Evolutionary conservation across 1,140 invertebrate species (phyloP).

Genomic region (Drosophila rhopaloa): DNA sequence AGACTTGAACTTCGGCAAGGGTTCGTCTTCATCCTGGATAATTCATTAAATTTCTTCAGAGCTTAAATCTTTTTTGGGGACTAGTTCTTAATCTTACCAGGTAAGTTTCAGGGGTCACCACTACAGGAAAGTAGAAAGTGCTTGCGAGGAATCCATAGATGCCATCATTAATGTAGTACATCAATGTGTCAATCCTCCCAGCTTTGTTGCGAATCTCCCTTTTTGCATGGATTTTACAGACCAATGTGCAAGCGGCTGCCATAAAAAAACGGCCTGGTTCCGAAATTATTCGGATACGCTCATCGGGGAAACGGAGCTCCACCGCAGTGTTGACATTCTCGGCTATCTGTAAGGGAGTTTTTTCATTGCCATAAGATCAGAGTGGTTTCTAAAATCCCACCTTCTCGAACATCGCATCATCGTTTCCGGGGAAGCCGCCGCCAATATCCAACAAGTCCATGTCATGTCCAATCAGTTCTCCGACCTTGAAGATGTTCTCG

Average conservation of each 20-base stretch:
- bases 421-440: conserved; percentile 93
- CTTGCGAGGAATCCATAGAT: conserved; percentile 99
- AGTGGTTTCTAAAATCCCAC: conserved; percentile 68
- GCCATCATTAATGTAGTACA: conserved; percentile 99
- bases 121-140: conserved; percentile 96
- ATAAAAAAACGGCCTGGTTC: conserved; percentile 99
- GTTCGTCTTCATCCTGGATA: conserved; percentile 29
- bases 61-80: no score
- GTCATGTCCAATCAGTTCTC: conserved; percentile 88
- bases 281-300: conserved; percentile 94
- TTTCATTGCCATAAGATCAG: no score
- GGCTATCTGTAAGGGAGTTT: conserved; percentile 87
- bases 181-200: conserved; percentile 87
- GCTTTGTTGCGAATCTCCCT: conserved; percentile 87
- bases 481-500: conserved; percentile 89
- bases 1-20: conserved; percentile 66
- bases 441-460: conserved; percentile 93
- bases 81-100: conserved; percentile 28
- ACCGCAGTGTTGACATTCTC: conserved; percentile 89
- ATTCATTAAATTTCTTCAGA: no score
- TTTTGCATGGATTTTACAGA: conserved; percentile 94
- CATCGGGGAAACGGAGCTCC: conserved; percentile 92
- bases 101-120: conserved; percentile 60
- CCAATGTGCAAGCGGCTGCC: conserved; percentile 96
- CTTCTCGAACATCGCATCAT: conserved; percentile 88